Conservation (phyloP, 2,113 vertebrate species). For the Lagopus leucura region DNA sequence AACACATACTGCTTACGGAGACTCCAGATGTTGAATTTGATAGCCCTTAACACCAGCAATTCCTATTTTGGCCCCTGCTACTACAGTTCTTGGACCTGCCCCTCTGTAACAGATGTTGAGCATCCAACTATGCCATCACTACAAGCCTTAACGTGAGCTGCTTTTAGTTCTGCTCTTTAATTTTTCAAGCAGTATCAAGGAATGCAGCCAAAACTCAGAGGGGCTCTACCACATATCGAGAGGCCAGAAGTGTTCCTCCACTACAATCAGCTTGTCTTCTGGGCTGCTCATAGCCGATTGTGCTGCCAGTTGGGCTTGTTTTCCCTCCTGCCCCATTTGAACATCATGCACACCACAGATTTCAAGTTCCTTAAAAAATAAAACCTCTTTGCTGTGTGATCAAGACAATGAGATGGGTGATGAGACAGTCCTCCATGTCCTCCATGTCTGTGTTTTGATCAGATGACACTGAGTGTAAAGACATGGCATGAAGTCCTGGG, state of each 20-base stretch:
- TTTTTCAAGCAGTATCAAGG: background rate
- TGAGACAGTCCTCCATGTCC: background rate
- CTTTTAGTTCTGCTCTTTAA: background rate
- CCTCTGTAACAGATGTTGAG: background rate
- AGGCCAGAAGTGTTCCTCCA: background rate
- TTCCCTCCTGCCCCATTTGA: background rate
- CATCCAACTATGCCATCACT: accelerated
- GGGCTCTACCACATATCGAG: too few species aligned
- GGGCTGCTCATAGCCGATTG: background rate
- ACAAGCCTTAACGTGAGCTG: background rate
- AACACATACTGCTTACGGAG: background rate
- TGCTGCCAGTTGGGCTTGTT: background rate
- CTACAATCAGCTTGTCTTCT: background rate
- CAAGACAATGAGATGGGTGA: background rate
- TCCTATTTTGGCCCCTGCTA: background rate
- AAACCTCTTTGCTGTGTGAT: background rate
- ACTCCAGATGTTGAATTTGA: background rate
- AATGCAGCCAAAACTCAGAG: background rate
- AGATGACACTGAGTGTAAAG: background rate
- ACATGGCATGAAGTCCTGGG: accelerated
- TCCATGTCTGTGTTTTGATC: background rate
- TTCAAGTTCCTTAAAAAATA: background rate
- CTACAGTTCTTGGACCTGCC: background rate
- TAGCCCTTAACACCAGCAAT: background rate
- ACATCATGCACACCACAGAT: background rate